A percentile compares a stretch with the other conserved stretches of the same genome.
phyloP scores from a whole-genome alignment of 1,140 invertebrate species.

The Apolygus lucorum region DNA sequence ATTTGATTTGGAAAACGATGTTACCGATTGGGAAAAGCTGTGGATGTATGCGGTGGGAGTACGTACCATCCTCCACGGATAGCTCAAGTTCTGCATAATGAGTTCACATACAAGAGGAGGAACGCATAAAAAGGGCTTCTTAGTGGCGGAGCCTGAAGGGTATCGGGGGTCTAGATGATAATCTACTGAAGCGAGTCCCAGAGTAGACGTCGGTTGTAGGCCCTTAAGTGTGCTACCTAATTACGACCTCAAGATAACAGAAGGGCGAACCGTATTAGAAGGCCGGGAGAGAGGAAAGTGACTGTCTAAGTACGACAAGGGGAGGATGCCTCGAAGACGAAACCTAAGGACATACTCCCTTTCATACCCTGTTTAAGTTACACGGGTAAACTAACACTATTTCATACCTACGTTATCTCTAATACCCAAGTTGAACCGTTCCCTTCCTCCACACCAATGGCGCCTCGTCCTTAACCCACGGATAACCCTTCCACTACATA shows the following conservation, averaged over 20 bases:
- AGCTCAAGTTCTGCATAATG: no score
- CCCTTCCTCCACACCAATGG: background rate
- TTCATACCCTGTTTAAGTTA: constrained; percentile 19
- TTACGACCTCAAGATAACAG: constrained; percentile 6
- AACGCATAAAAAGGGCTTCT: no score
- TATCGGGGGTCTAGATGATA: no score
- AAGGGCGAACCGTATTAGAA: background rate
- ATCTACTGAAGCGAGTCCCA: no score
- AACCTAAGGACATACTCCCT: constrained; percentile 10
- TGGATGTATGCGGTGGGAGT: no score
- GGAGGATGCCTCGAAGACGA: constrained; percentile 4
- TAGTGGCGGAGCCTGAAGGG: no score
- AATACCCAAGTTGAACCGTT: constrained; percentile 17
- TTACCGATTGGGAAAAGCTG: no score
- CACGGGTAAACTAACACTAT: constrained; percentile 22
- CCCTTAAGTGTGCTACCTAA: constrained; percentile 20
- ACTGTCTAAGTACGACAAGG: background rate
- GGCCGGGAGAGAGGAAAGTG: background rate
- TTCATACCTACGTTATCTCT: constrained; percentile 23
- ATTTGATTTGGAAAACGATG: no score
- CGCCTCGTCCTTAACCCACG: background rate
- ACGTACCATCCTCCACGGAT: no score
- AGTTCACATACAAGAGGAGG: no score
- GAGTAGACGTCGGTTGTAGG: background rate
- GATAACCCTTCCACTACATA: constrained; percentile 23